Base-by-base conservation (phyloP, 2,888 invertebrate species). In the Gari tellinella region DNA sequence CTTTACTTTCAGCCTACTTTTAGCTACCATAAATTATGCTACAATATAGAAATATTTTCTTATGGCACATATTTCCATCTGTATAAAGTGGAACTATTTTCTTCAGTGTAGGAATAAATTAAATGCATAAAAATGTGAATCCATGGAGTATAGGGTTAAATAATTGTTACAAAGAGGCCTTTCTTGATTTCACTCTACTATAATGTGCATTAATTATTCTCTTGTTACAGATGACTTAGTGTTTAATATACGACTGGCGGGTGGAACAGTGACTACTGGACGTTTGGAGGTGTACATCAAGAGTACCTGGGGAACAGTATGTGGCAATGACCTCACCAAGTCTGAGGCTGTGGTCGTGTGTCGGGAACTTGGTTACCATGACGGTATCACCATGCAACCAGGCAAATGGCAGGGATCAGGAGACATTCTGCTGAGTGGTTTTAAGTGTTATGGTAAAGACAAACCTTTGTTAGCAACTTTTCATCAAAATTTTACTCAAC, bases 261-360 rank as follows among this genome's bases (percentile, higher is more conserved):
- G 81, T 65, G 78, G 81, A 1, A 65, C 78, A 7, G 53, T 46
- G 1, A 61, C 38, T 2, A 45, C 69, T n/a, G 72, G 77, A 31
- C 81, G 82, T 15, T 70, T 86, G 2, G 84, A 85, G 53, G 55
- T 84, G 17, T 70, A 75, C 26, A 31, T 81, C 0, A 62, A 91
- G 69, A 95, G 94, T 0, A 92, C 93, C 70, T 95, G 95, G 94
- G 95, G 95, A 1, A 94, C 94, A 74, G 93, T 96, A 15, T 96
- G 96, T 89, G 95, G 95, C 84, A 95, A 95, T 82, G 94, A 94
- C 80, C 95, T 96, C 83, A 95, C 94, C 7, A 90, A 95, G 70
- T 92, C 91, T 19, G 94, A 95, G 82, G 96, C 95, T 0, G 41
- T 19, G 82, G 95, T 96, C 0, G 93, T 94, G 1, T 96, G 96